Percentiles rank a stretch among this genome's conserved stretches.
These are phyloP conservation scores for Pampus argenteus DNA, from an alignment of 2,797 vertebrate genomes.

Conservation along the genomic window DNA sequence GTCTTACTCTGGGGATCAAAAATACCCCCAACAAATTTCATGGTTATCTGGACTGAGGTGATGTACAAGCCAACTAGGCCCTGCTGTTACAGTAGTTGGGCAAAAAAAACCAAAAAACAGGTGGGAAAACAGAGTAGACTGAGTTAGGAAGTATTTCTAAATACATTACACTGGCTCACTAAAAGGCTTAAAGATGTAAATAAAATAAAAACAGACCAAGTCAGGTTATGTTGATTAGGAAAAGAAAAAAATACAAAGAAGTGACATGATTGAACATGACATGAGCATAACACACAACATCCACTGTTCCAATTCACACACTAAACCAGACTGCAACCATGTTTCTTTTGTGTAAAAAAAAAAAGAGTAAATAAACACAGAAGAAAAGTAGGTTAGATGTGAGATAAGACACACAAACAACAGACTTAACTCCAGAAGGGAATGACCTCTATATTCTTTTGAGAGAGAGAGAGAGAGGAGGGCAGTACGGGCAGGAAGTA, in stretches of 20 bases:
- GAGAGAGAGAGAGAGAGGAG: constrained; percentile 26
- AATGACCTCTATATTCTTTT: constrained; percentile 34
- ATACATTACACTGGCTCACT: background rate
- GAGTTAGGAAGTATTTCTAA: constrained; percentile 17
- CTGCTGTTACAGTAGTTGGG: background rate
- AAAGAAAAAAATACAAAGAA: constrained; percentile 12
- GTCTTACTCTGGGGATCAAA: constrained; percentile 32
- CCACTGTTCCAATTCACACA: constrained; percentile 11
- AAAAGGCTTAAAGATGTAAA: background rate
- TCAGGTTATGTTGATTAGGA: background rate
- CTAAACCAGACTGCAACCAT: constrained; percentile 21
- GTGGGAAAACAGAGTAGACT: background rate
- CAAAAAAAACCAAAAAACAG: constrained; percentile 1
- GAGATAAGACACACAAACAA: constrained; percentile 17
- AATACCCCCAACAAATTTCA: constrained; percentile 17
- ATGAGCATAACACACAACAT: constrained; percentile 7
- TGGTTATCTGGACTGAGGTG: constrained; percentile 10
- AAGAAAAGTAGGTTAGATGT: constrained; percentile 47
- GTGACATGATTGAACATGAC: background rate
- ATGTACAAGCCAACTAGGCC: background rate
- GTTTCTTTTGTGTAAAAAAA: constrained; percentile 30
- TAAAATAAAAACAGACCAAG: background rate
- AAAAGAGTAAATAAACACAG: constrained; percentile 25
- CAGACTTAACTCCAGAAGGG: constrained; percentile 31
- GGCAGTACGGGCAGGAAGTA: constrained; percentile 37